phyloP scores from a whole-genome alignment of 64 coral and sea anemone species.

The Pocillopora damicornis region DNA sequence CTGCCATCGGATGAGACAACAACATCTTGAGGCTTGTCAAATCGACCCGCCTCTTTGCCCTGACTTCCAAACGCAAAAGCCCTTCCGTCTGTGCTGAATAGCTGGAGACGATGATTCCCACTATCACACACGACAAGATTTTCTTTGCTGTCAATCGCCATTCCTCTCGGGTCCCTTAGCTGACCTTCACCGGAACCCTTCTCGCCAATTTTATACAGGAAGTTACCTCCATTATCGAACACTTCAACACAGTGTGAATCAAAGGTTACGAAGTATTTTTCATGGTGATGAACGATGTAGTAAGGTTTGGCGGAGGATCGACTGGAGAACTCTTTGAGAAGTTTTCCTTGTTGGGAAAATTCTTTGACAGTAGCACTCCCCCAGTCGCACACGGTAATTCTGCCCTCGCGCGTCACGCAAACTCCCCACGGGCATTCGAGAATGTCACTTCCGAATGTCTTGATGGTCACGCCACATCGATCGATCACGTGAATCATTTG shows the following conservation, averaged over 20 bases:
- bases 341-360: conserved; percentile 71
- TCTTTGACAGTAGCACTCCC: conserved; percentile 59
- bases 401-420: conserved; percentile 44
- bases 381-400: conserved; percentile 73
- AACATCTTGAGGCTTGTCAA: conserved; percentile 78
- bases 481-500: conserved; percentile 65
- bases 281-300: conserved; percentile 66
- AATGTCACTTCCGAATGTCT: conserved; percentile 49
- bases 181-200: conserved; percentile 39
- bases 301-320: conserved; percentile 48
- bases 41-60: conserved; percentile 55
- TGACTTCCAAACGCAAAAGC: conserved; percentile 52
- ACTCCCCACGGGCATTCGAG: conserved; percentile 76
- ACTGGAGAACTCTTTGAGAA: conserved; percentile 57
- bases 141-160: conserved; percentile 48
- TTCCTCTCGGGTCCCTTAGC: conserved; percentile 72
- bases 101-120: conserved; percentile 78
- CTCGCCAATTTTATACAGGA: conserved; percentile 68
- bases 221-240: conserved; percentile 48
- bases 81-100: conserved; percentile 64
- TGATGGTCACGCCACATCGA: conserved; percentile 45
- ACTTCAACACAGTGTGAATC: conserved; percentile 69
- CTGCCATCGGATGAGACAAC: conserved; percentile 39
- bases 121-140: conserved; percentile 68
- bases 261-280: conserved; percentile 68